Base-by-base conservation (phyloP, 2,888 invertebrate genomes). In the Catocala nupta region DNA sequence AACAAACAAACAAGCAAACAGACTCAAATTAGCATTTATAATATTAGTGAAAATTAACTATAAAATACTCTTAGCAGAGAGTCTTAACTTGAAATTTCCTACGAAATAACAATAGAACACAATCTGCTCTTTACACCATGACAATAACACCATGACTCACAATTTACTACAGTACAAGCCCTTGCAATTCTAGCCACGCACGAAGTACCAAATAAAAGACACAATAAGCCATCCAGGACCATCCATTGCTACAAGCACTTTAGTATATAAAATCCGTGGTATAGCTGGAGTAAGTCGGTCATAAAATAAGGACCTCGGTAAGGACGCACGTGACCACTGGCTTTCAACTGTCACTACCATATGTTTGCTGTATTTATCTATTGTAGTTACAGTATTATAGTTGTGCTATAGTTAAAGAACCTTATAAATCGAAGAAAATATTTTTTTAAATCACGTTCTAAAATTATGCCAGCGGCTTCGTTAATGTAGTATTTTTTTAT, bases 211-310 rank as follows among this genome's bases (percentile, higher is more conserved):
- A 68, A 74, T 71, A 76, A 76, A 75, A 65, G 68, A 64, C 62
- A 71, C 59, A 51, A 65, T 68, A 65, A 50, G 16, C 61, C 51
- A 73, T 76, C 63, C 64, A 55, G 64, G 55, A 25, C 61, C 73
- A 71, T 73, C 44, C 57, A 72, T 74, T 74, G 55, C 64, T 55
- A 71, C 70, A 66, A 74, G 69, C 63, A 75, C 77, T 75, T 73
- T 63, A 63, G 65, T 64, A 50, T 65, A 77, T 76, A 76, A 76
- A 77, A 74, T 71, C 75, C 65, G 62, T 51, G 49, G 59, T 42
- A 56, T 60, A 52, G 65, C 68, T 52, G 55, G 44, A 63, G 62
- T 68, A 77, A 73, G 77, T 61, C 58, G 65, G 51, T 49, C 53
- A 70, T 76, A 76, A 76, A 77, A 47, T 59, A 59, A 61, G 55